phyloP scores from a whole-genome alignment of 2,113 vertebrate species.

The Etheostoma cragini region DNA sequence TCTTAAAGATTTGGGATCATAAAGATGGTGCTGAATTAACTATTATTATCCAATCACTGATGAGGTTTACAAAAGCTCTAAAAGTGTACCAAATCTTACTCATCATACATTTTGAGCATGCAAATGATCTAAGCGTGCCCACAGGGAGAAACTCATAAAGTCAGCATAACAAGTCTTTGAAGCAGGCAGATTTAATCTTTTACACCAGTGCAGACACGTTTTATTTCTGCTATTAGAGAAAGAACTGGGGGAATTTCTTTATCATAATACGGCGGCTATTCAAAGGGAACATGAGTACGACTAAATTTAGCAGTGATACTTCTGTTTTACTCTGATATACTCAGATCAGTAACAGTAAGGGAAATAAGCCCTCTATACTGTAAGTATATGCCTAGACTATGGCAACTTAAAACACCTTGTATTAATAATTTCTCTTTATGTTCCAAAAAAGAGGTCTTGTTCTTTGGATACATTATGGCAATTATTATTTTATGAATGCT shows the following conservation, averaged over 20 bases:
- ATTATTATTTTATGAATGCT: slow-evolving; percentile 15
- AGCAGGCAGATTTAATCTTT: slow-evolving; percentile 6
- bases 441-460: slow-evolving; percentile 22
- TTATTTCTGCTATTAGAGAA: slow-evolving; percentile 8
- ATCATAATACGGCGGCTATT: neutral
- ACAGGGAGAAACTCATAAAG: slow-evolving; percentile 14
- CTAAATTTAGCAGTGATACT: slow-evolving; percentile 19
- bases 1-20: neutral
- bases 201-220: neutral
- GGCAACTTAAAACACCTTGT: neutral
- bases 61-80: slow-evolving; percentile 5
- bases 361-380: neutral
- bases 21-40: neutral
- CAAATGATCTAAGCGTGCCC: slow-evolving; percentile 10
- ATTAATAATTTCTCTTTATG: neutral
- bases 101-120: neutral
- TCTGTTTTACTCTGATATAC: neutral
- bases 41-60: slow-evolving; percentile 5
- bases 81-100: slow-evolving; percentile 14
- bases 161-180: slow-evolving; percentile 18
- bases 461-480: slow-evolving; percentile 15
- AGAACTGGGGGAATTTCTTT: neutral
- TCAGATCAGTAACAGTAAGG: neutral
- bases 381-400: neutral
- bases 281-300: slow-evolving; percentile 20